Conservation (phyloP, 1,140 invertebrate species). For the Lepidurus packardi region DNA sequence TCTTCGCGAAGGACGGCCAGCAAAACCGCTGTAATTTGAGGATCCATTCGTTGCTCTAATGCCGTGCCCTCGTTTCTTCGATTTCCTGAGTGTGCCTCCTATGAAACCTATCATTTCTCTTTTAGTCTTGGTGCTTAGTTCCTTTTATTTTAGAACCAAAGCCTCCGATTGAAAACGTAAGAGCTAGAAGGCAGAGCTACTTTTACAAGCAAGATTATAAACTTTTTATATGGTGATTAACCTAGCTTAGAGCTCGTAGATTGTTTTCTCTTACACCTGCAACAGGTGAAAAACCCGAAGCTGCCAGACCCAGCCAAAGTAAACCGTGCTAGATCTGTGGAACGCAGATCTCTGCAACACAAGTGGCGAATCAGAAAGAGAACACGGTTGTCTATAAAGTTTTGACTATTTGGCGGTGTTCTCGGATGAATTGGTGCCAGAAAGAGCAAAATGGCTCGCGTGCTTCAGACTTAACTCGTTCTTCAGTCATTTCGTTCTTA, state of each 20-base stretch:
- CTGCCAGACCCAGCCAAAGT: too few relatives aligned
- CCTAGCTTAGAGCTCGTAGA: too few relatives aligned
- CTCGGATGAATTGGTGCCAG: not conserved
- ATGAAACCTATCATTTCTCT: not conserved
- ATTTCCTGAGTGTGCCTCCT: not conserved
- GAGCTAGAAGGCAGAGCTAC: too few relatives aligned
- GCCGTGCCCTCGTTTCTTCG: not conserved
- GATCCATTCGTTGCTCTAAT: not conserved
- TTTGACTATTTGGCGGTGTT: not conserved
- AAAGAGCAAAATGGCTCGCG: not conserved
- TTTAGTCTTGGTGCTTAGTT: not conserved
- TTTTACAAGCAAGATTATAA: too few relatives aligned
- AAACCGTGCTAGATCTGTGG: too few relatives aligned
- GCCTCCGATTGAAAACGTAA: too few relatives aligned
- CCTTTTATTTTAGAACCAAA: not conserved
- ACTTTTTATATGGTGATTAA: too few relatives aligned
- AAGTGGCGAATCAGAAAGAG: not conserved
- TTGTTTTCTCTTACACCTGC: not conserved
- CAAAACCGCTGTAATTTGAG: slow-evolving; percentile 7
- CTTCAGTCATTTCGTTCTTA: too few relatives aligned
- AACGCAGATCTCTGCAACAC: not conserved
- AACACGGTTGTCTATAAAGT: not conserved
- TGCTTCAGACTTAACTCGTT: not conserved
- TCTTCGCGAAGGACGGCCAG: not conserved
- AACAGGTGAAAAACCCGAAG: too few relatives aligned